Evolutionary conservation across 2,113 vertebrate genomes (phyloP).

Genomic region (Gallinago undulata): DNA sequence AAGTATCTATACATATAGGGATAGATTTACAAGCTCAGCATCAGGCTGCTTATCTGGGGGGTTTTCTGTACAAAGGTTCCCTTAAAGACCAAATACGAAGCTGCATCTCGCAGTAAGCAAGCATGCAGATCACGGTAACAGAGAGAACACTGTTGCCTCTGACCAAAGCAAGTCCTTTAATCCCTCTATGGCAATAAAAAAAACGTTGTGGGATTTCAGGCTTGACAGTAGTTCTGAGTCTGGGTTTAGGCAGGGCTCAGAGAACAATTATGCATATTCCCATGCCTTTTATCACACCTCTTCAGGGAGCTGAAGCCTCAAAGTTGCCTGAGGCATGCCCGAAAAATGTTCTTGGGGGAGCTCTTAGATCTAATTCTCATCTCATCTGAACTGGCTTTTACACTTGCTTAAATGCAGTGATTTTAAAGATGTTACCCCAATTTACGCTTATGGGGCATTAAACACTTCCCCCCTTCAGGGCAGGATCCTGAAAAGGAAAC

Average conservation of each 20-base stretch:
- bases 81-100: conserved; percentile 14
- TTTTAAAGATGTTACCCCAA: not conserved
- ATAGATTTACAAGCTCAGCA: conserved; percentile 37
- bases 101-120: conserved; percentile 13
- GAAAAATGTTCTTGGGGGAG: not conserved
- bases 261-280: conserved; percentile 26
- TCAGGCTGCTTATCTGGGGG: not conserved
- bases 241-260: not conserved
- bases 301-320: conserved; percentile 20
- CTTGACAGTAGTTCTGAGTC: not conserved
- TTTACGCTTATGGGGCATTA: not conserved
- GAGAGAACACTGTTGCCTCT: not conserved
- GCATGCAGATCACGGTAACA: not conserved
- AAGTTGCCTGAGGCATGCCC: conserved; percentile 29
- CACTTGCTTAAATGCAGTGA: not conserved
- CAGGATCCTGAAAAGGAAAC: not conserved
- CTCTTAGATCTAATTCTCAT: not conserved
- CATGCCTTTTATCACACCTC: conserved; percentile 16
- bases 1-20: conserved; percentile 9
- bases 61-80: conserved; percentile 9
- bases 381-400: conserved; percentile 1
- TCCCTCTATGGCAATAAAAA: not conserved
- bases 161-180: not conserved
- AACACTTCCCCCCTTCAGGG: not conserved
- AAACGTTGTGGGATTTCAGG: conserved; percentile 19